These are phyloP conservation scores for Lerema accius DNA, from an alignment of 1,140 invertebrate genomes.

Conservation along the genomic window DNA sequence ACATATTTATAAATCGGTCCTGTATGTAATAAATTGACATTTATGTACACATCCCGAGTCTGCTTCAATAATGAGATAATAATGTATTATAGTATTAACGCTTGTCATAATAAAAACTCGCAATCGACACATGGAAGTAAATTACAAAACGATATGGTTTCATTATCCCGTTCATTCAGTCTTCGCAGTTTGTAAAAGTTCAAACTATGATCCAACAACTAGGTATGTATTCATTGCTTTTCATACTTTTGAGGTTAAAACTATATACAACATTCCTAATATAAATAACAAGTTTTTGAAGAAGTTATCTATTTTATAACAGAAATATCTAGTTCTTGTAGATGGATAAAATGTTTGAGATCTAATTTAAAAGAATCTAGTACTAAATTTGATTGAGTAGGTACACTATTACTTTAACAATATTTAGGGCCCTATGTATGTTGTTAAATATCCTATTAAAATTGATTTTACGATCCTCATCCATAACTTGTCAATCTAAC, in stretches of 20 bases:
- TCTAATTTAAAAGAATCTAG: slow-evolving; percentile 33
- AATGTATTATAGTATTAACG: background rate
- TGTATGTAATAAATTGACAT: too few relatives aligned
- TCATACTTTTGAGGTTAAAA: slow-evolving; percentile 61
- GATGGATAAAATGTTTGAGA: slow-evolving; percentile 37
- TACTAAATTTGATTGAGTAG: slow-evolving; percentile 13
- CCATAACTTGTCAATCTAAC: slow-evolving; percentile 74
- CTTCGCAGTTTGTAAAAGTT: slow-evolving; percentile 76
- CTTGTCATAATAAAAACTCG: slow-evolving; percentile 5
- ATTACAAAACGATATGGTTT: slow-evolving; percentile 81
- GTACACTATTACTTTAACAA: slow-evolving; percentile 28
- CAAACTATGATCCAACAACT: slow-evolving; percentile 72
- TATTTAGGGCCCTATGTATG: slow-evolving; percentile 33
- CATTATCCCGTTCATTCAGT: slow-evolving; percentile 75
- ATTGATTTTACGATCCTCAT: slow-evolving; percentile 58
- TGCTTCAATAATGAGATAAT: too few relatives aligned
- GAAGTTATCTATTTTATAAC: slow-evolving; percentile 39
- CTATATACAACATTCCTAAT: slow-evolving; percentile 59
- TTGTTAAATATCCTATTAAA: slow-evolving; percentile 34
- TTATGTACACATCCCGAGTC: too few relatives aligned
- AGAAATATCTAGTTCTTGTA: slow-evolving; percentile 42
- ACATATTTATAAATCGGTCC: too few relatives aligned
- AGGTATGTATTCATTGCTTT: slow-evolving; percentile 64
- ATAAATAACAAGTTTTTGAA: slow-evolving; percentile 53
- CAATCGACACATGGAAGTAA: slow-evolving; percentile 51